phyloP scores from a whole-genome alignment of 2,888 invertebrate species.

The Platerodrilus igneus region DNA sequence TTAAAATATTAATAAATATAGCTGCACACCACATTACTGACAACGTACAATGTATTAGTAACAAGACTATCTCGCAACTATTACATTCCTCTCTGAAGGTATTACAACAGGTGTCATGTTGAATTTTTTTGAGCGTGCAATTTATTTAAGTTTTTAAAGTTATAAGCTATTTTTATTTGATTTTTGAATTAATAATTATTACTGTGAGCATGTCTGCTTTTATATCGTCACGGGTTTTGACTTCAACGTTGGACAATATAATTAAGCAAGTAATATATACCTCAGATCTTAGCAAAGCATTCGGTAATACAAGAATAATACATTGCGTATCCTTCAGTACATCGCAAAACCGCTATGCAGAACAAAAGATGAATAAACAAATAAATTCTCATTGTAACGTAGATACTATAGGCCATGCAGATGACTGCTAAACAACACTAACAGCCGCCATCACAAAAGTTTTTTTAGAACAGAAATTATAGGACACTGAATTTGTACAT shows the following conservation, averaged over 20 bases:
- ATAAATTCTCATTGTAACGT: constrained; percentile 94
- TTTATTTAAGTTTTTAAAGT: too few relatives aligned
- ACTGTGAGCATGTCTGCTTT: too few relatives aligned
- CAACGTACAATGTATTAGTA: too few relatives aligned
- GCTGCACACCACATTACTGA: too few relatives aligned
- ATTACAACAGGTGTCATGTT: too few relatives aligned
- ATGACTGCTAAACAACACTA: constrained; percentile 98
- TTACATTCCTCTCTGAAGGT: too few relatives aligned
- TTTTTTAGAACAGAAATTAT: constrained; percentile 78
- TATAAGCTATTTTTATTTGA: too few relatives aligned
- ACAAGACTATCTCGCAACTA: too few relatives aligned
- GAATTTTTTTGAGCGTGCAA: too few relatives aligned
- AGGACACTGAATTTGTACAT: constrained; percentile 76
- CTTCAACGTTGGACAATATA: constrained; percentile 44
- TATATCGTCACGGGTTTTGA: too few relatives aligned
- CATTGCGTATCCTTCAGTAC: constrained; percentile 42
- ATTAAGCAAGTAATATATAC: constrained; percentile 45
- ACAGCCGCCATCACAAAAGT: constrained; percentile 97
- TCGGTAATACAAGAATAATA: constrained; percentile 37
- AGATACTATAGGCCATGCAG: constrained; percentile 97
- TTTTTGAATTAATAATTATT: too few relatives aligned
- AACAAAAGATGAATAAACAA: constrained; percentile 74
- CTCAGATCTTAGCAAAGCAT: constrained; percentile 43
- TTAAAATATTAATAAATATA: too few relatives aligned
- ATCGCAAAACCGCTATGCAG: constrained; percentile 52